Conservation (phyloP, 2,888 invertebrate species). For the Slavum lentiscoides region DNA sequence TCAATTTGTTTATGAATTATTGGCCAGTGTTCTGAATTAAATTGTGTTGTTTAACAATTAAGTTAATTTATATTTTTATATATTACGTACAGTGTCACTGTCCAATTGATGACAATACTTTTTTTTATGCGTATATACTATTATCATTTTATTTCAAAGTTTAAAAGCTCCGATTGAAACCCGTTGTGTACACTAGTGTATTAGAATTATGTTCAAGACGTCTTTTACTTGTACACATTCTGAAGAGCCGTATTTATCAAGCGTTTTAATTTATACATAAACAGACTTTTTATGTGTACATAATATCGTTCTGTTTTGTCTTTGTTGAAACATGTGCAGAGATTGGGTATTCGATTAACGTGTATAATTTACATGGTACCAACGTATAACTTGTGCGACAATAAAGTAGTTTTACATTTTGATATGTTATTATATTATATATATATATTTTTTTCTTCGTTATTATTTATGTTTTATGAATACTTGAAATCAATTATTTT, state of each 20-base stretch:
- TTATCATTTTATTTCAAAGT: slow-evolving; percentile 14
- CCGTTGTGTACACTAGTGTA: background rate
- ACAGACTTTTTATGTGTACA: background rate
- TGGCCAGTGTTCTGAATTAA: slow-evolving; percentile 4
- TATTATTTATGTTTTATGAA: slow-evolving; percentile 18
- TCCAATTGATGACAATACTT: background rate
- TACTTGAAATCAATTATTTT: slow-evolving; percentile 5
- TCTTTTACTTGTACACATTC: background rate
- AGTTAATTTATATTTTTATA: background rate
- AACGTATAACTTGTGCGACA: background rate
- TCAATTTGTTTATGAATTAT: slow-evolving; percentile 8
- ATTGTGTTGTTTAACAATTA: background rate
- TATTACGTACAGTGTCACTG: background rate
- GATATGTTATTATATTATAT: background rate
- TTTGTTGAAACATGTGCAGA: background rate
- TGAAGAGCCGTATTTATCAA: background rate
- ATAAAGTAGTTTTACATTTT: background rate
- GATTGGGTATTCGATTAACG: background rate
- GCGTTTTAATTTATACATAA: background rate
- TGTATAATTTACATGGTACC: background rate
- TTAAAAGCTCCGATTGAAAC: background rate
- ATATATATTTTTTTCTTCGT: background rate
- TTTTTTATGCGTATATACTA: background rate
- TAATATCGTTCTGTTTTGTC: background rate
- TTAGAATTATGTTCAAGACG: background rate